A percentile compares a stretch with the other conserved stretches of the same genome.
Conservation (phyloP, 2,113 vertebrate genomes). For the Patagioenas fasciata region DNA sequence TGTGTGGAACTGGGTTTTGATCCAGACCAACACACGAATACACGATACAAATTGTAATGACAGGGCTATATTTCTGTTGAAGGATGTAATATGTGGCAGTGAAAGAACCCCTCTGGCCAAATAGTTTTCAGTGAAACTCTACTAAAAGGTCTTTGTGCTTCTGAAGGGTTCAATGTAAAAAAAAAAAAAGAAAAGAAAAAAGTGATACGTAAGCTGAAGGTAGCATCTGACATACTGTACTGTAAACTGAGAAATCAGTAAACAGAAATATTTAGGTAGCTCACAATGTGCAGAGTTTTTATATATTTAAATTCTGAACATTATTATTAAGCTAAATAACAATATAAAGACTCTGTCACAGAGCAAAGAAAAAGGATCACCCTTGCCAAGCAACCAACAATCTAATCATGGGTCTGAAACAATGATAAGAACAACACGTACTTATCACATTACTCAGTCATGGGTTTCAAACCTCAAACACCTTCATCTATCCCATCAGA, state of each 20-base stretch:
- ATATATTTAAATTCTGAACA: neutral
- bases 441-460: neutral
- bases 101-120: neutral
- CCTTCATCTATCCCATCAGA: neutral
- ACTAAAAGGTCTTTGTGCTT: neutral
- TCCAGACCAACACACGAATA: neutral
- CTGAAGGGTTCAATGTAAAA: neutral
- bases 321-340: neutral
- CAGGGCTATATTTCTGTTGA: neutral
- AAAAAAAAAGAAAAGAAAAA: neutral
- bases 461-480: neutral
- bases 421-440: neutral
- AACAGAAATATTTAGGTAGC: neutral
- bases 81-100: neutral
- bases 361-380: neutral
- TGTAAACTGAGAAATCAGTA: neutral
- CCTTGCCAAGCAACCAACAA: neutral
- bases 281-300: neutral
- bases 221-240: fast-evolving
- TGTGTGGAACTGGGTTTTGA: neutral
- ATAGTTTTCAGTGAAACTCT: neutral
- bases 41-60: neutral
- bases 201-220: neutral
- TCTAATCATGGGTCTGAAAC: neutral
- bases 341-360: neutral